Conservation (phyloP, 2,888 invertebrate species). For the Melieria picta region DNA sequence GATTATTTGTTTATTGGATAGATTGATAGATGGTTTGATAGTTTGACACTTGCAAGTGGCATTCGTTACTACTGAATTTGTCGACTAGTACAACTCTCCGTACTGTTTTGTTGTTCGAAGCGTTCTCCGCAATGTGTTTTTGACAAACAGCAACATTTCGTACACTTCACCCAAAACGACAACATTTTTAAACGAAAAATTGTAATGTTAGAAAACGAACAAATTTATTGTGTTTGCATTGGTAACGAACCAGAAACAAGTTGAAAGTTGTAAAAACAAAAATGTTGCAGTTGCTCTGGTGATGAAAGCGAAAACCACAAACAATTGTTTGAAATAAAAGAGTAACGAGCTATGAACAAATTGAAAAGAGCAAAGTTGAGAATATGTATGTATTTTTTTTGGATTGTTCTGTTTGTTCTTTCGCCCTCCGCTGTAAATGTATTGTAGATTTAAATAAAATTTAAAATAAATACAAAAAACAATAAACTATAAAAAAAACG, state of each 20-base stretch:
- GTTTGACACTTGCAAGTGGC: too few relatives aligned
- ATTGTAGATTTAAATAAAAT: slow-evolving; percentile 66
- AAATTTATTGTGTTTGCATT: slow-evolving; percentile 11
- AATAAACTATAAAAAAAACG: slow-evolving; percentile 45
- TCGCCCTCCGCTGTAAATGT: slow-evolving; percentile 67
- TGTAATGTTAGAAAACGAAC: neutral
- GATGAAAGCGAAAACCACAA: neutral
- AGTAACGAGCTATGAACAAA: slow-evolving; percentile 1
- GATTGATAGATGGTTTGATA: too few relatives aligned
- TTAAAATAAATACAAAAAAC: slow-evolving; percentile 60
- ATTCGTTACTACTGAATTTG: too few relatives aligned
- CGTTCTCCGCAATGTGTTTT: too few relatives aligned
- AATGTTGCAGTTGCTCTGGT: neutral
- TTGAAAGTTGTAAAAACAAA: neutral
- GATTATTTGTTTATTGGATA: too few relatives aligned
- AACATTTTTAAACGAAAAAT: too few relatives aligned
- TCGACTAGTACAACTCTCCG: too few relatives aligned
- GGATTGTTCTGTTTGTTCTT: slow-evolving; percentile 55
- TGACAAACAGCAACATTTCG: too few relatives aligned
- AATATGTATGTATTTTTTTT: slow-evolving; percentile 27
- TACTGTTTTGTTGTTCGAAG: too few relatives aligned
- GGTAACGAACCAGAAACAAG: neutral
- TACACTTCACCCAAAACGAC: too few relatives aligned
- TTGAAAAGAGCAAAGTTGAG: slow-evolving; percentile 29
- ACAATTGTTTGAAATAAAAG: slow-evolving; percentile 10